These are phyloP conservation scores for Lepidurus arcticus DNA, from an alignment of 1,140 invertebrate species.

Conservation along the genomic window DNA sequence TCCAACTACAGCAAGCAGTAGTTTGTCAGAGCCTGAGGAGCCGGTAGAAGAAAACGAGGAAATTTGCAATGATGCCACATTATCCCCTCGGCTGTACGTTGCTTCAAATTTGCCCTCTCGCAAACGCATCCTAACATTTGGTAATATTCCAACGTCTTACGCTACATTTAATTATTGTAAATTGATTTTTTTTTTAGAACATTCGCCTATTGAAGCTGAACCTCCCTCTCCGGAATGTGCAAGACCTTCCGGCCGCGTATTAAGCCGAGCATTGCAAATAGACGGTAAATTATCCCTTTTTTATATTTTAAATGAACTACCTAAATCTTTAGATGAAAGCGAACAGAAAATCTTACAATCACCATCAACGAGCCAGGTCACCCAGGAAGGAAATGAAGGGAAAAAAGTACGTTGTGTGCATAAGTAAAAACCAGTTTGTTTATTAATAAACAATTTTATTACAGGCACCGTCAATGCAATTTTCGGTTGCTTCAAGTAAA, in stretches of 20 bases:
- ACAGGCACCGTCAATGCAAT: not conserved
- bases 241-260: not conserved
- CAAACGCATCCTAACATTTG: not conserved
- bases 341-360: not conserved
- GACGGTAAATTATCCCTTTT: not conserved
- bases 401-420: not conserved
- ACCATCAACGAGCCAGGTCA: not conserved
- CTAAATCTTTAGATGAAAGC: not conserved
- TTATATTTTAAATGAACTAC: not conserved
- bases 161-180: not conserved
- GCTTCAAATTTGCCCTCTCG: not conserved
- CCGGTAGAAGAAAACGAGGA: not conserved
- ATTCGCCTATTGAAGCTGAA: not conserved
- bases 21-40: not conserved
- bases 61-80: not conserved
- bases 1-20: not conserved
- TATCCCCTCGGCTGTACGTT: not conserved
- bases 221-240: not conserved
- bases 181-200: not conserved
- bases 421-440: not conserved
- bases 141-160: not conserved
- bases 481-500: not conserved
- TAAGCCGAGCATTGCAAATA: not conserved
- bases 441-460: not conserved
- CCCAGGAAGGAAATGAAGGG: not conserved